phyloP scores from a whole-genome alignment of 2,797 vertebrate species.

The Coregonus sp. region DNA sequence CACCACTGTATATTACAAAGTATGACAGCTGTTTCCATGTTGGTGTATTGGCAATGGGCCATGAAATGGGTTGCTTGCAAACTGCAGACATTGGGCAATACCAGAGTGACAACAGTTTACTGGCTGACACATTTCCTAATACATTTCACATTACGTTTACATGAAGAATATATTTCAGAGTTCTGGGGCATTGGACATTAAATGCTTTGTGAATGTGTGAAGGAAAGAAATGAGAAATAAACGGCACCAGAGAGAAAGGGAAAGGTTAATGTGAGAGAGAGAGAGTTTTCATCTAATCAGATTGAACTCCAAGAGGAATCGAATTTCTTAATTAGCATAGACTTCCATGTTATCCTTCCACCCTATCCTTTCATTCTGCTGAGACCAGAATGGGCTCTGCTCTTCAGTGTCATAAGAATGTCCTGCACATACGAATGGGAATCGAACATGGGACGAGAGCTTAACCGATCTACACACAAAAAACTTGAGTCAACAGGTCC shows the following conservation, averaged over 20 bases:
- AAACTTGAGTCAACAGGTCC: no score
- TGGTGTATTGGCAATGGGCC: neutral
- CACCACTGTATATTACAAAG: neutral
- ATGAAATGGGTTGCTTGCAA: neutral
- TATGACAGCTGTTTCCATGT: neutral
- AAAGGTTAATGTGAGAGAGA: no score
- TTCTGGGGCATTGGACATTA: neutral
- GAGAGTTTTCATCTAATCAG: slow-evolving; percentile 1
- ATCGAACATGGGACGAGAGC: no score
- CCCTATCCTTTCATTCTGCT: neutral
- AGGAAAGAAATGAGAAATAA: neutral
- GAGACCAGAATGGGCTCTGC: no score
- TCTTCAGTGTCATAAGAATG: neutral
- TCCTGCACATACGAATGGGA: neutral
- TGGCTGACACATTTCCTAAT: neutral
- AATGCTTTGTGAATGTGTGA: neutral
- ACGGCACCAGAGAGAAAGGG: neutral
- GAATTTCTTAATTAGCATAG: slow-evolving; percentile 3
- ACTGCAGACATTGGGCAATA: neutral
- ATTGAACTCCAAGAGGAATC: neutral
- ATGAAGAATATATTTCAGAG: no score
- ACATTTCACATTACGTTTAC: neutral
- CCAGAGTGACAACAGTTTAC: neutral
- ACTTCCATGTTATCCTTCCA: neutral
- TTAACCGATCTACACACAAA: no score